phyloP scores from a whole-genome alignment of 1,140 invertebrate genomes.

The Pantala flavescens region DNA sequence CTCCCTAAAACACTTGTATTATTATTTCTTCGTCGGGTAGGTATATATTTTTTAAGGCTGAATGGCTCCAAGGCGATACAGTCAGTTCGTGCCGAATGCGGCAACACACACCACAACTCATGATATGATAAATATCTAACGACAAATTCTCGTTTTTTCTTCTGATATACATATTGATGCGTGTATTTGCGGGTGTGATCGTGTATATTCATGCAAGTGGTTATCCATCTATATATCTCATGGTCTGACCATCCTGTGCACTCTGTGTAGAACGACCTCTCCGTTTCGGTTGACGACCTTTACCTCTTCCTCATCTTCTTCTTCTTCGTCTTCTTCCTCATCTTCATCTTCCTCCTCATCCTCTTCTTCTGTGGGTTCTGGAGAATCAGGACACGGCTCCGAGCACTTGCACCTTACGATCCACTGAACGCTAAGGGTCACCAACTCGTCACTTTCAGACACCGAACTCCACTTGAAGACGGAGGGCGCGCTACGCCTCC shows the following conservation, averaged over 20 bases:
- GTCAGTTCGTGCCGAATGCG: neutral
- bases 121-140: conserved; percentile 7
- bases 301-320: neutral
- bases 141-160: neutral
- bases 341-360: neutral
- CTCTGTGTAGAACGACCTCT: neutral
- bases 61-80: neutral
- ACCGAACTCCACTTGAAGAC: neutral
- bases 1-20: neutral
- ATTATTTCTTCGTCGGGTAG: neutral
- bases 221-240: neutral
- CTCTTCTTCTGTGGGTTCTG: neutral
- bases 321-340: neutral
- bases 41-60: neutral
- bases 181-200: neutral
- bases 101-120: neutral
- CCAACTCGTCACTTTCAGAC: neutral
- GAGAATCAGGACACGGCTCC: conserved; percentile 10
- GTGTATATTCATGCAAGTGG: neutral
- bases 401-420: conserved; percentile 24
- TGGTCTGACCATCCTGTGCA: neutral
- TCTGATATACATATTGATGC: neutral
- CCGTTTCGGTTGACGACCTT: neutral
- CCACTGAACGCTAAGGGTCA: conserved; percentile 23
- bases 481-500: neutral